Evolutionary conservation across 2,113 vertebrate species (phyloP).

Genomic region (Australoheros scitulus): DNA sequence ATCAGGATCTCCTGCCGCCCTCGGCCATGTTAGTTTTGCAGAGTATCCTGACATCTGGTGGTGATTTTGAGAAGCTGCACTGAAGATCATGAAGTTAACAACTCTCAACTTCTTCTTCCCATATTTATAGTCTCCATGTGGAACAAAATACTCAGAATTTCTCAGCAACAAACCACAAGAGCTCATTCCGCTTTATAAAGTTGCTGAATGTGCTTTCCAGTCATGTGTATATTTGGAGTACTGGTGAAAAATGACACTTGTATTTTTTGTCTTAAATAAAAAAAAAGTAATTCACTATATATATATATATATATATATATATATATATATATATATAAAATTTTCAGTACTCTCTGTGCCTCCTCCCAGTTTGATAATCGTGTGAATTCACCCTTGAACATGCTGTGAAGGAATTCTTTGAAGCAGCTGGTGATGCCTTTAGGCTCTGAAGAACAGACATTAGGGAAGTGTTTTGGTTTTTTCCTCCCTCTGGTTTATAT

Average conservation of each 20-base stretch:
- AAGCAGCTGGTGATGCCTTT: conserved; percentile 21
- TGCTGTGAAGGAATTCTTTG: conserved; percentile 29
- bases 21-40: not conserved
- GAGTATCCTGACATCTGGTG: conserved; percentile 43
- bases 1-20: not conserved
- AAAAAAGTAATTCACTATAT: not conserved
- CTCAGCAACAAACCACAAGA: not conserved
- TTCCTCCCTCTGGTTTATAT: not conserved
- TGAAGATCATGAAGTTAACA: not conserved
- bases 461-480: not conserved
- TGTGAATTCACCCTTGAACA: conserved; percentile 16
- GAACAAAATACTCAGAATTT: not conserved
- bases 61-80: not conserved
- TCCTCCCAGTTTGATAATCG: not conserved
- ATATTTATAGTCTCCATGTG: not conserved
- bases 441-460: conserved; percentile 4
- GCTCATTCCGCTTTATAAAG: not conserved
- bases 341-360: not conserved
- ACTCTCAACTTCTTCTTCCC: not conserved
- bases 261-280: not conserved
- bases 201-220: not conserved
- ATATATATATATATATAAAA: too few relatives aligned
- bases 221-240: not conserved
- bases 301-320: not conserved
- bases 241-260: not conserved